Percentiles rank a stretch among this genome's conserved stretches.
Conservation (phyloP, 2,113 vertebrate genomes). For the Sciurus niger region DNA sequence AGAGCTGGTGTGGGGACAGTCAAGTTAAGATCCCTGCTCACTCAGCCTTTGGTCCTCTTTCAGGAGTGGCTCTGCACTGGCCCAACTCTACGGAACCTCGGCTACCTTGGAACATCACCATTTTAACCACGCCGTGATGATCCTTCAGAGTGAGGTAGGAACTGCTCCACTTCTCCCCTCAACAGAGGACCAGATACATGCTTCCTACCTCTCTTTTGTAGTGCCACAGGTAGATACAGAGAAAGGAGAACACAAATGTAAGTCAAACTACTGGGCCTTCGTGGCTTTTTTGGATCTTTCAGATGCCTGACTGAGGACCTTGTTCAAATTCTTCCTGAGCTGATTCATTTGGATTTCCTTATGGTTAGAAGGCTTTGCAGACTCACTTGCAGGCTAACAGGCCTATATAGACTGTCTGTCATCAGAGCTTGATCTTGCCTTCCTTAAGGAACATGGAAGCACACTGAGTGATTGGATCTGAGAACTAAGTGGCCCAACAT, state of each 20-base stretch:
- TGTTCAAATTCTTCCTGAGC: not conserved
- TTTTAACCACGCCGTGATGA: constrained; percentile 99
- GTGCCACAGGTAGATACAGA: not conserved
- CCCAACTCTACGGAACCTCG: constrained; percentile 98
- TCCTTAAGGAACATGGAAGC: not conserved
- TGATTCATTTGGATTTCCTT: not conserved
- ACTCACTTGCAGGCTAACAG: not conserved
- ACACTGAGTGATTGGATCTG: not conserved
- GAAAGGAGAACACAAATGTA: too few relatives aligned
- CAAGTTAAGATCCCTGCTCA: not conserved
- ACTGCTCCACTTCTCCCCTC: not conserved
- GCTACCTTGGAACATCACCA: constrained; percentile 99
- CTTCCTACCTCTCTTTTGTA: not conserved
- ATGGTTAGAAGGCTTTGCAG: not conserved
- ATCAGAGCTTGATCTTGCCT: not conserved
- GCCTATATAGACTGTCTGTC: not conserved
- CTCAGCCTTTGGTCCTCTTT: constrained; percentile 73
- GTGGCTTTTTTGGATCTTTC: not conserved
- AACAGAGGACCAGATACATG: not conserved
- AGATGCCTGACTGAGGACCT: not conserved
- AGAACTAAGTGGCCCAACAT: not conserved
- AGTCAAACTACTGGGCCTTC: not conserved
- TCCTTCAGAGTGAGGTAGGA: constrained; percentile 98
- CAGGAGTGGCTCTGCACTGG: constrained; percentile 98
- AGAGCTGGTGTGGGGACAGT: accelerated